phyloP scores from a whole-genome alignment of 1,140 invertebrate genomes.

The Uloborus diversus region DNA sequence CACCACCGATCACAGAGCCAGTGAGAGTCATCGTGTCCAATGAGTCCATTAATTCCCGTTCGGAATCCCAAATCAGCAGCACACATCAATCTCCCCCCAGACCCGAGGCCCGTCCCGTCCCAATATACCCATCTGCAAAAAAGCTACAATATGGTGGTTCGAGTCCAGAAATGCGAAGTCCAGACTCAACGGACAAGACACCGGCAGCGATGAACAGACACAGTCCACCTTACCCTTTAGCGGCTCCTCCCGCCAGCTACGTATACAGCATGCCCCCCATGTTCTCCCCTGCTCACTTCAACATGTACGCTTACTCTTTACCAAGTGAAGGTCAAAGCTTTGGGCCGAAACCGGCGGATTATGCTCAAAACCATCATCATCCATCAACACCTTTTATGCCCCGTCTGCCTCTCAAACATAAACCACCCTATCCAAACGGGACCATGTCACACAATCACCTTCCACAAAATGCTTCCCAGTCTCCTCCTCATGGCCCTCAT shows the following conservation, averaged over 20 bases:
- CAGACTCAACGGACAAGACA: slow-evolving; percentile 75
- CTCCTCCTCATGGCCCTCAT: slow-evolving; percentile 7
- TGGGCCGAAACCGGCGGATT: slow-evolving; percentile 14
- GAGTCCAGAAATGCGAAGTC: slow-evolving; percentile 72
- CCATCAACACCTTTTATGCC: background rate
- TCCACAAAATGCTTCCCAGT: slow-evolving; percentile 14
- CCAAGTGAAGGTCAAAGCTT: slow-evolving; percentile 32
- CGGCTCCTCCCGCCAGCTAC: slow-evolving; percentile 54
- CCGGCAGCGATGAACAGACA: background rate
- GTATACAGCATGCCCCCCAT: slow-evolving; percentile 60
- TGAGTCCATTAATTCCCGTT: slow-evolving; percentile 61
- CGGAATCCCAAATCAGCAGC: slow-evolving; percentile 59
- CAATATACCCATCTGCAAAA: slow-evolving; percentile 5
- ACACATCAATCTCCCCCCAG: slow-evolving; percentile 67
- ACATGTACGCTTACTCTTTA: slow-evolving; percentile 59
- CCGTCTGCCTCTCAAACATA: slow-evolving; percentile 32
- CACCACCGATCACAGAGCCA: slow-evolving; percentile 59
- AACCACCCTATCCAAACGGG: slow-evolving; percentile 12
- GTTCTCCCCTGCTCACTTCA: slow-evolving; percentile 61
- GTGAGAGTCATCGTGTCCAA: slow-evolving; percentile 60
- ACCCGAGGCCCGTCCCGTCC: slow-evolving; percentile 81
- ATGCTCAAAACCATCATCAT: slow-evolving; percentile 42
- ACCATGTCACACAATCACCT: slow-evolving; percentile 34
- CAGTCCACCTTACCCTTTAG: slow-evolving; percentile 19
- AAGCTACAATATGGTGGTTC: slow-evolving; percentile 70